phyloP scores from a whole-genome alignment of 92 coral and sea anemone genomes.

The Pocillopora grandis region DNA sequence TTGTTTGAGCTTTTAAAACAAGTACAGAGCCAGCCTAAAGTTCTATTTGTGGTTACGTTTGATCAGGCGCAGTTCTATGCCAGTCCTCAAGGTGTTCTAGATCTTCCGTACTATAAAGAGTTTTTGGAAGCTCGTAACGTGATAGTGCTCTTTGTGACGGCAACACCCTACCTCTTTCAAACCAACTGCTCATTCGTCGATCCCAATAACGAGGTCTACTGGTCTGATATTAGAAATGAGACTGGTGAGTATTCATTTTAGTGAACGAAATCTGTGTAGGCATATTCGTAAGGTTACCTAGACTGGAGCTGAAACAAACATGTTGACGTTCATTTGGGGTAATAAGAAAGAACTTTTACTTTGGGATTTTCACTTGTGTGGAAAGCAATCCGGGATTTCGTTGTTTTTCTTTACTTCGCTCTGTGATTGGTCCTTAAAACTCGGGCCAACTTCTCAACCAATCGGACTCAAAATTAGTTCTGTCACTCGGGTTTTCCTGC shows the following conservation, averaged over 20 bases:
- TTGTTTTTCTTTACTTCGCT: no score
- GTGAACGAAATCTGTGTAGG: background rate
- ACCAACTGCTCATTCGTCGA: constrained; percentile 89
- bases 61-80: constrained; percentile 93
- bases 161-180: constrained; percentile 93
- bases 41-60: constrained; percentile 80
- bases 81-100: constrained; percentile 80
- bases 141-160: constrained; percentile 81
- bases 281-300: background rate
- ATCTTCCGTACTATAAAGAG: constrained; percentile 88
- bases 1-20: constrained; percentile 63
- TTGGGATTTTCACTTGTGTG: no score
- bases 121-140: constrained; percentile 80
- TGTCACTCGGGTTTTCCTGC: no score
- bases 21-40: constrained; percentile 68
- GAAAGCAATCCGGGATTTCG: no score
- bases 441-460: no score
- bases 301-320: no score
- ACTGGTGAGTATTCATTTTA: constrained; percentile 54
- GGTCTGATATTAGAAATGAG: constrained; percentile 82
- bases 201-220: constrained; percentile 90
- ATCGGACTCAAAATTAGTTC: no score
- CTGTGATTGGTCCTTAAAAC: no score
- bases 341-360: no score
- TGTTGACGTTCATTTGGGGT: no score